Evolutionary conservation across 2,797 vertebrate species (phyloP).

Genomic region (Chiropotes sagulatus): DNA sequence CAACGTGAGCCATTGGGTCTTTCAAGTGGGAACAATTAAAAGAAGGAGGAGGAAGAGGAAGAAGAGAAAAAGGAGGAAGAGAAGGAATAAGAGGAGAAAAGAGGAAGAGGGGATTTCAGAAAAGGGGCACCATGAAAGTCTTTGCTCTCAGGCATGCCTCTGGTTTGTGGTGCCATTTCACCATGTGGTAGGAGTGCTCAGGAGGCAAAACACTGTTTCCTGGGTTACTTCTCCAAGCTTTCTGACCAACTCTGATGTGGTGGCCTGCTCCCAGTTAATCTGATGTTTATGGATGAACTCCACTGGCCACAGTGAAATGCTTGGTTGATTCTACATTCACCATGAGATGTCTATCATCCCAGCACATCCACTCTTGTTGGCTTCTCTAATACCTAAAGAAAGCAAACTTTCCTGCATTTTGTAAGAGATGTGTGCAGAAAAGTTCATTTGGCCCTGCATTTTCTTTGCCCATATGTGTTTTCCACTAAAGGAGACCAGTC

Average conservation of each 20-base stretch:
- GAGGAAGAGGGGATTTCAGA: too few species aligned
- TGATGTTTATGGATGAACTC: background rate
- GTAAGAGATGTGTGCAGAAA: background rate
- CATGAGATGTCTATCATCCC: background rate
- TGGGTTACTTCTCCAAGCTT: background rate
- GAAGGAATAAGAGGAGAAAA: too few species aligned
- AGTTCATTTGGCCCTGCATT: background rate
- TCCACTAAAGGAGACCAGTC: background rate
- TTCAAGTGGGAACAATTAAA: background rate
- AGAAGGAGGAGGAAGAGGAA: background rate
- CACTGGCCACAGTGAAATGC: background rate
- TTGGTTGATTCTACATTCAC: background rate
- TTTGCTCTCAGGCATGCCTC: background rate
- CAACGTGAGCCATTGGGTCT: background rate
- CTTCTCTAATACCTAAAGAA: background rate
- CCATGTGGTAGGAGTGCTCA: too few species aligned
- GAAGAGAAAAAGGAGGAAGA: background rate
- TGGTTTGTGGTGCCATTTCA: background rate
- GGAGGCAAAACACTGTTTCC: background rate
- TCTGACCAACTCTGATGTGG: background rate
- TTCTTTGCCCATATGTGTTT: background rate
- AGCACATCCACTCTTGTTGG: background rate
- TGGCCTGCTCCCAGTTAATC: background rate
- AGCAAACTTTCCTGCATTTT: background rate
- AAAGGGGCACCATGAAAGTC: too few species aligned